phyloP scores from a whole-genome alignment of 2,888 invertebrate genomes.

The Scaptomyza cyrtandrae region DNA sequence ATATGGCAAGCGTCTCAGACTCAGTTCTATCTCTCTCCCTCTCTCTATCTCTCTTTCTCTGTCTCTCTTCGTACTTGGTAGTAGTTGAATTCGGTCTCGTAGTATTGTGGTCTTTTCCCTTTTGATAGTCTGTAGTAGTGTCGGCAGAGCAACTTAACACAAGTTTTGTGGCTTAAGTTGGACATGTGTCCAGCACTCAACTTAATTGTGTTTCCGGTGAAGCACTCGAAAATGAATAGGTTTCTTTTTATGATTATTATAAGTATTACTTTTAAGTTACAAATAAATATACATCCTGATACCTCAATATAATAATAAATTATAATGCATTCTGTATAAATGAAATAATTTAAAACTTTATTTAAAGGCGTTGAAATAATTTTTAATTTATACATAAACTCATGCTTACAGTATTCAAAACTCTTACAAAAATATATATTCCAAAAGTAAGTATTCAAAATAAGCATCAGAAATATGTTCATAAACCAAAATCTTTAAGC shows the following conservation, averaged over 20 bases:
- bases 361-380: no score
- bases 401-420: no score
- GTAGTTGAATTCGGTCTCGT: constrained; percentile 14
- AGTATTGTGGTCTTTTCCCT: constrained; percentile 26
- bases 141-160: constrained; percentile 49
- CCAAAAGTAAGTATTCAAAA: neutral
- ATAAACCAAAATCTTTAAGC: neutral
- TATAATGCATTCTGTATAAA: no score
- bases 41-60: neutral
- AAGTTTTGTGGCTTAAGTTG: constrained; percentile 45
- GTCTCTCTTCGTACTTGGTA: constrained; percentile 7
- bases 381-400: no score
- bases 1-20: constrained; percentile 63
- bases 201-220: constrained; percentile 64
- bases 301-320: no score
- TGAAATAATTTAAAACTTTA: no score
- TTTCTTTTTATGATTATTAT: constrained; percentile 3
- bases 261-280: neutral
- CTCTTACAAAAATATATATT: no score
- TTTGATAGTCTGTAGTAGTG: constrained; percentile 28
- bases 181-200: constrained; percentile 59
- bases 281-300: neutral
- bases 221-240: constrained; percentile 18
- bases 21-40: neutral
- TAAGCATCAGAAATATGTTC: neutral